These are phyloP conservation scores for Heliconius sara DNA, from an alignment of 2,888 invertebrate species.

Conservation along the genomic window DNA sequence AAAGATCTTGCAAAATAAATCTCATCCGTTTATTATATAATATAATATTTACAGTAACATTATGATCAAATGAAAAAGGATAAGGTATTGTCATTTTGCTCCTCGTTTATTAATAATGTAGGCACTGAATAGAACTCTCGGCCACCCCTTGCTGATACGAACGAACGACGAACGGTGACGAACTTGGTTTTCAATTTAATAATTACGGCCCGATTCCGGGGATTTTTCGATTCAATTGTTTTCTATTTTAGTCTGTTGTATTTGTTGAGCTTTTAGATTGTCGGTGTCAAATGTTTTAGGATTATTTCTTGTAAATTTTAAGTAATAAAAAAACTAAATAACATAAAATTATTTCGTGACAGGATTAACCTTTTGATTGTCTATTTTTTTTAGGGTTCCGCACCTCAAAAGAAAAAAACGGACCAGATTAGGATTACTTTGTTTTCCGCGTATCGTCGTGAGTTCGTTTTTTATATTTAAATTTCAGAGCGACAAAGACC, in stretches of 20 bases:
- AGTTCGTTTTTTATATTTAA: no score
- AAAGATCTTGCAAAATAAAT: not conserved
- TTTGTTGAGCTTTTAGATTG: constrained; percentile 53
- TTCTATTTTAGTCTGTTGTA: constrained; percentile 60
- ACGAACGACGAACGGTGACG: not conserved
- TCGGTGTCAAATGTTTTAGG: constrained; percentile 46
- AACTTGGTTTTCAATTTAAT: constrained; percentile 81
- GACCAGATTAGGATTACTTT: no score
- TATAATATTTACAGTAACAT: not conserved
- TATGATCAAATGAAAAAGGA: constrained; percentile 10
- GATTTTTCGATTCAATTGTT: constrained; percentile 79
- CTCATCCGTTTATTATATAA: not conserved
- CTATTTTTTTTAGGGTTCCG: no score
- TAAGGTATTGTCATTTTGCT: constrained; percentile 22
- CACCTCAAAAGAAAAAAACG: no score
- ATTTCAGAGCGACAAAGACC: no score
- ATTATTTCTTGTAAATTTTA: not conserved
- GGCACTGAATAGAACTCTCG: constrained; percentile 11
- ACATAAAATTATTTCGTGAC: not conserved
- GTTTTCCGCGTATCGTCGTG: no score
- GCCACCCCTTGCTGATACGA: constrained; percentile 46
- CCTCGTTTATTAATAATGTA: constrained; percentile 29
- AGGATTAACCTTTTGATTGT: no score
- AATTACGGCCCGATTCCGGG: constrained; percentile 70
- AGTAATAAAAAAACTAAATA: not conserved